Evolutionary conservation across 2,113 vertebrate genomes (phyloP).

Genomic region (Eira barbara): DNA sequence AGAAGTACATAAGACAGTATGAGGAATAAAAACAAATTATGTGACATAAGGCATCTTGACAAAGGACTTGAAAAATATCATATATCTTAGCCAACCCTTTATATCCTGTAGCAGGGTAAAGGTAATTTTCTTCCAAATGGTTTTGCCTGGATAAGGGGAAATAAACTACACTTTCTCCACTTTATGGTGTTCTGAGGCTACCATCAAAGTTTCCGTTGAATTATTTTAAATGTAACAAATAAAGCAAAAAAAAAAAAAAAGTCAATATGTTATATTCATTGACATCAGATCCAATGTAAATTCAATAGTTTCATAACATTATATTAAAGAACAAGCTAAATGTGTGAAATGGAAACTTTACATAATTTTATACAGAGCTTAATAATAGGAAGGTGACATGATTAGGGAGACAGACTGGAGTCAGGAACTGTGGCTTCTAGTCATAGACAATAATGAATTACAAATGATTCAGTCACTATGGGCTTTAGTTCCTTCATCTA

Average conservation of each 20-base stretch:
- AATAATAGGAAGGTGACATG: background rate
- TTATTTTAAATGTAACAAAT: conserved; percentile 11
- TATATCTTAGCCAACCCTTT: background rate
- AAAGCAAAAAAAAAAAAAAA: background rate
- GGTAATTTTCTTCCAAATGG: background rate
- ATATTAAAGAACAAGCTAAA: background rate
- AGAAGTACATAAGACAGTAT: background rate
- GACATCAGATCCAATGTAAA: background rate
- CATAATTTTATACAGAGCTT: background rate
- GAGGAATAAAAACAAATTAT: background rate
- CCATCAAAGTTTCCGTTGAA: background rate
- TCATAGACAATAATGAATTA: background rate
- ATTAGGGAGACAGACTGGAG: background rate
- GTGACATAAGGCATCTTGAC: background rate
- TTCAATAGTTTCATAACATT: background rate
- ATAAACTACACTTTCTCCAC: background rate
- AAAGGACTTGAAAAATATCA: background rate
- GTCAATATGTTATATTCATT: background rate
- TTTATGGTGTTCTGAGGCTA: background rate
- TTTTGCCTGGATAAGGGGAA: background rate
- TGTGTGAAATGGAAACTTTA: background rate
- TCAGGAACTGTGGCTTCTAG: background rate
- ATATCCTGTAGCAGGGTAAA: background rate
- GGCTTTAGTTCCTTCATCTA: background rate
- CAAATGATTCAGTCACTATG: background rate